phyloP scores from a whole-genome alignment of 2,888 invertebrate species.

The Zeuzera pyrina region DNA sequence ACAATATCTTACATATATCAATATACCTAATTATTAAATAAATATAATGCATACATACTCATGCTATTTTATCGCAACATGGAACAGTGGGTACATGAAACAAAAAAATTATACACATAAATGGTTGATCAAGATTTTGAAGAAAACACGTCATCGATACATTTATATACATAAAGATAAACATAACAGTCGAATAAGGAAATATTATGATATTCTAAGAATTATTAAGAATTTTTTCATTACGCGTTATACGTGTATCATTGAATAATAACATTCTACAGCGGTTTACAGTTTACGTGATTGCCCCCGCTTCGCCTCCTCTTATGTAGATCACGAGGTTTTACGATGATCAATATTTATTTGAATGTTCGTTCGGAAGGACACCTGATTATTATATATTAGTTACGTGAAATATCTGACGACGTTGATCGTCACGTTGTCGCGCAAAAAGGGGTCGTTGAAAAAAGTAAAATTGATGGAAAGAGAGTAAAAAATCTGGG shows the following conservation, averaged over 20 bases:
- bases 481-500: conserved; percentile 52
- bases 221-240: too few relatives aligned
- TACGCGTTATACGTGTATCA: too few relatives aligned
- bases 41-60: conserved; percentile 46
- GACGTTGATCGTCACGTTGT: conserved; percentile 50
- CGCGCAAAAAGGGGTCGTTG: conserved; percentile 33
- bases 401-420: conserved; percentile 28
- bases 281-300: conserved; percentile 24
- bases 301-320: conserved; percentile 4
- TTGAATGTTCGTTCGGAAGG: conserved; percentile 11
- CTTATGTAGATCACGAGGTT: conserved; percentile 33
- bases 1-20: not conserved
- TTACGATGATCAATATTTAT: conserved; percentile 28
- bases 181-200: not conserved
- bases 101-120: conserved; percentile 35
- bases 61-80: conserved; percentile 59
- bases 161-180: not conserved
- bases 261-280: too few relatives aligned
- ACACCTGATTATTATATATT: conserved; percentile 21
- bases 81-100: conserved; percentile 60
- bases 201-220: not conserved
- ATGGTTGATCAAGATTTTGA: not conserved
- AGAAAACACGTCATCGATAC: not conserved
- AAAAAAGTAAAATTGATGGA: conserved; percentile 37
- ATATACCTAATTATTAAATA: conserved; percentile 1